Percentiles rank a stretch among this genome's conserved stretches.
Conservation (phyloP, 1,140 invertebrate species). For the Drosophila kikkawai region DNA sequence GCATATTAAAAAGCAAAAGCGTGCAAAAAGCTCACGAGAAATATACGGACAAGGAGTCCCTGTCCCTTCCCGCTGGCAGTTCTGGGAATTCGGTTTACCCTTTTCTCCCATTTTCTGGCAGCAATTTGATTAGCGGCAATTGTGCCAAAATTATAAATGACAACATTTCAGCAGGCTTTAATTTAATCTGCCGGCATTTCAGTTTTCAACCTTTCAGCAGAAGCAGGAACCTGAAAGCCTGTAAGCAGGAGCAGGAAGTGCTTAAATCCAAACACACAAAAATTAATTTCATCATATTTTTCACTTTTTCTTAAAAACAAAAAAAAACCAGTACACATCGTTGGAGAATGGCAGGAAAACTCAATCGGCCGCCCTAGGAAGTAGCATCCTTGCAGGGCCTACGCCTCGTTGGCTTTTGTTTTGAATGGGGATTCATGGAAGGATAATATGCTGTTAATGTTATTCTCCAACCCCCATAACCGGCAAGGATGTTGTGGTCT, state of each 20-base stretch:
- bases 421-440: constrained; percentile 50
- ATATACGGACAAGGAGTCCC: not conserved
- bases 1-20: constrained; percentile 68
- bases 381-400: constrained; percentile 43
- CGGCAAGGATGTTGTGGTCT: constrained; percentile 56
- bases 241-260: constrained; percentile 40
- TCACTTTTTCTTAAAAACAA: constrained; percentile 66
- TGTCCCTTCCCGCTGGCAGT: not conserved
- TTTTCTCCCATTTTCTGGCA: constrained; percentile 31
- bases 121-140: constrained; percentile 80
- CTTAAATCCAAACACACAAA: constrained; percentile 74
- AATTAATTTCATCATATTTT: constrained; percentile 83
- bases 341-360: constrained; percentile 26
- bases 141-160: constrained; percentile 81
- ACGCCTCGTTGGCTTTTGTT: constrained; percentile 79
- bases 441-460: constrained; percentile 82
- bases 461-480: constrained; percentile 13
- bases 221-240: constrained; percentile 21
- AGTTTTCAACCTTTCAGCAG: constrained; percentile 64
- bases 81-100: constrained; percentile 43
- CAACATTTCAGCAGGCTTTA: constrained; percentile 79
- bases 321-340: constrained; percentile 17
- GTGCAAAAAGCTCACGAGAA: constrained; percentile 43
- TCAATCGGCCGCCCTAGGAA: constrained; percentile 51
- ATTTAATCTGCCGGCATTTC: constrained; percentile 75